These are phyloP conservation scores for Acronicta aceris DNA, from an alignment of 2,888 invertebrate species.

Conservation along the genomic window DNA sequence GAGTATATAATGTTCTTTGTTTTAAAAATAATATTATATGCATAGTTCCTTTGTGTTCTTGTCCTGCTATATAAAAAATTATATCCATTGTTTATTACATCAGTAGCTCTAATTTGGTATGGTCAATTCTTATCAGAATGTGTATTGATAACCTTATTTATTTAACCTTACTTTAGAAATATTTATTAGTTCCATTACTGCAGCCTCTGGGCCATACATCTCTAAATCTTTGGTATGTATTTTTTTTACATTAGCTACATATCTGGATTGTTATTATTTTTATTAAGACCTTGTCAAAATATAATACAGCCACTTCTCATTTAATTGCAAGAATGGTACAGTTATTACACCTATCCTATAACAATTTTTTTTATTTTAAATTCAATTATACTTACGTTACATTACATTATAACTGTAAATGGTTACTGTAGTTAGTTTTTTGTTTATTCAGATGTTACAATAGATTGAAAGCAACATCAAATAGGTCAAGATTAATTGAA, in stretches of 20 bases:
- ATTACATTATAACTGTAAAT: not conserved
- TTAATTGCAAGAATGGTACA: too few relatives aligned
- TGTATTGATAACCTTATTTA: slow-evolving; percentile 52
- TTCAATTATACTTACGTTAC: too few relatives aligned
- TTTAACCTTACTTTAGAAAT: slow-evolving; percentile 40
- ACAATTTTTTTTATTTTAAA: too few relatives aligned
- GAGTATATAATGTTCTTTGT: slow-evolving; percentile 63
- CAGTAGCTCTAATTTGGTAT: slow-evolving; percentile 25
- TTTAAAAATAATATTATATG: slow-evolving; percentile 42
- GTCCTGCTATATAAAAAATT: slow-evolving; percentile 42
- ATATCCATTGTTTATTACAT: slow-evolving; percentile 44
- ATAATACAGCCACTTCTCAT: too few relatives aligned
- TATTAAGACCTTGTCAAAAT: too few relatives aligned
- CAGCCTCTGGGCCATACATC: slow-evolving; percentile 15
- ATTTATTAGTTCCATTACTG: slow-evolving; percentile 26
- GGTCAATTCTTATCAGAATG: slow-evolving; percentile 46
- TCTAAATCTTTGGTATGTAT: slow-evolving; percentile 40
- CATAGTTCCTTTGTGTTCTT: slow-evolving; percentile 42
- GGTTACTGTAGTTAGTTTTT: not conserved
- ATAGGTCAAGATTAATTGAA: slow-evolving; percentile 4
- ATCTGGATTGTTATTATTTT: too few relatives aligned
- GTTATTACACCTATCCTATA: too few relatives aligned
- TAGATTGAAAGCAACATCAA: slow-evolving; percentile 2
- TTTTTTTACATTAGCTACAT: not conserved
- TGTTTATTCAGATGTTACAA: slow-evolving; percentile 2